Evolutionary conservation across 2,797 vertebrate species (phyloP).

Genomic region (Halcyon badia): DNA sequence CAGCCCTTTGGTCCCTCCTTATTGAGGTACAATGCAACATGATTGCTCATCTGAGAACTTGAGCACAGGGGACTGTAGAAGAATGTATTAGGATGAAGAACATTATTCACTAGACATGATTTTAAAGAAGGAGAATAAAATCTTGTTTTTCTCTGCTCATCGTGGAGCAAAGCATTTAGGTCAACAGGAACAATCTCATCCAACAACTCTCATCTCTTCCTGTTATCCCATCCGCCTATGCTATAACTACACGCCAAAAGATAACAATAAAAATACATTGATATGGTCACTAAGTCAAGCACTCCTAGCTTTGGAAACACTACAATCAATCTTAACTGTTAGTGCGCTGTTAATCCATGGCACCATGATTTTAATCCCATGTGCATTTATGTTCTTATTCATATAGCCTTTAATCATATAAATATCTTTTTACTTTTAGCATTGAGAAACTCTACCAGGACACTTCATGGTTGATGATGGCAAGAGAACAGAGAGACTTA

Average conservation of each 20-base stretch:
- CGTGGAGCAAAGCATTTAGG: not conserved
- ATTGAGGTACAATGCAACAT: accelerated
- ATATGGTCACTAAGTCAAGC: not conserved
- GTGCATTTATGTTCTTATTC: not conserved
- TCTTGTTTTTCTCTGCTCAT: not conserved
- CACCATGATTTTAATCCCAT: not conserved
- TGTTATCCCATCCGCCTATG: not conserved
- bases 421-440: not conserved
- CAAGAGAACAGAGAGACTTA: not conserved
- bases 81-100: not conserved
- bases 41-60: not conserved
- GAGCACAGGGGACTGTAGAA: not conserved
- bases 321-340: not conserved
- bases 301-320: not conserved
- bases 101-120: not conserved
- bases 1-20: not conserved
- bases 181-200: not conserved
- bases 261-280: not conserved
- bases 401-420: not conserved
- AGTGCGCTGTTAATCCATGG: not conserved
- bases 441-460: not conserved
- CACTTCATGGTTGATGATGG: not conserved
- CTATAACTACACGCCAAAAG: not conserved
- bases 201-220: not conserved
- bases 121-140: not conserved